These are phyloP conservation scores for Eupithecia vulgata DNA, from an alignment of 2,888 invertebrate species.

Conservation along the genomic window DNA sequence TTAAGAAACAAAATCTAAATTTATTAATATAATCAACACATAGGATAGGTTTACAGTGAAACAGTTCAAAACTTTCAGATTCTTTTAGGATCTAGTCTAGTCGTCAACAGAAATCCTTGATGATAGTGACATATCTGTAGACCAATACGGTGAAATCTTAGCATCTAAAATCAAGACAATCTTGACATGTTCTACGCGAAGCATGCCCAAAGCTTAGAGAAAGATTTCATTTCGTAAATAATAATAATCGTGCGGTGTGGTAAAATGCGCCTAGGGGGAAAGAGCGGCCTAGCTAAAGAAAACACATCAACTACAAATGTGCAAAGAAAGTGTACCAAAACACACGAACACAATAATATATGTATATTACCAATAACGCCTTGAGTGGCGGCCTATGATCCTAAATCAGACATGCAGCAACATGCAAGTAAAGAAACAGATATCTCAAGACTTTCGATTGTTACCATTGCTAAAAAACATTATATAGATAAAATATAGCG, in stretches of 20 bases:
- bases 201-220: slow-evolving; percentile 82
- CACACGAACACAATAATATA: slow-evolving; percentile 74
- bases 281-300: slow-evolving; percentile 83
- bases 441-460: slow-evolving; percentile 68
- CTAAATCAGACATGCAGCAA: slow-evolving; percentile 82
- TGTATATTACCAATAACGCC: slow-evolving; percentile 80
- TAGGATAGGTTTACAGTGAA: background rate
- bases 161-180: slow-evolving; percentile 33
- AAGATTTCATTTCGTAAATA: slow-evolving; percentile 74
- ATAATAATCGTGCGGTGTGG: slow-evolving; percentile 83
- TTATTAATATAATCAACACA: background rate
- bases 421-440: slow-evolving; percentile 81
- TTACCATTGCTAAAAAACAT: slow-evolving; percentile 60
- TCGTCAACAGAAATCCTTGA: background rate
- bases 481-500: slow-evolving; percentile 48
- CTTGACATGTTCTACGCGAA: slow-evolving; percentile 77
- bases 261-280: slow-evolving; percentile 81
- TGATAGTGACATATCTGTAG: background rate
- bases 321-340: slow-evolving; percentile 79
- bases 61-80: slow-evolving; percentile 7
- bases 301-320: slow-evolving; percentile 81
- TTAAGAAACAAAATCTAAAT: background rate
- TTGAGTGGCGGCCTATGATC: slow-evolving; percentile 79
- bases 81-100: background rate
- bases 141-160: slow-evolving; percentile 30